Base-by-base conservation (phyloP, 1,140 invertebrate genomes). In the Gerris buenoi region DNA sequence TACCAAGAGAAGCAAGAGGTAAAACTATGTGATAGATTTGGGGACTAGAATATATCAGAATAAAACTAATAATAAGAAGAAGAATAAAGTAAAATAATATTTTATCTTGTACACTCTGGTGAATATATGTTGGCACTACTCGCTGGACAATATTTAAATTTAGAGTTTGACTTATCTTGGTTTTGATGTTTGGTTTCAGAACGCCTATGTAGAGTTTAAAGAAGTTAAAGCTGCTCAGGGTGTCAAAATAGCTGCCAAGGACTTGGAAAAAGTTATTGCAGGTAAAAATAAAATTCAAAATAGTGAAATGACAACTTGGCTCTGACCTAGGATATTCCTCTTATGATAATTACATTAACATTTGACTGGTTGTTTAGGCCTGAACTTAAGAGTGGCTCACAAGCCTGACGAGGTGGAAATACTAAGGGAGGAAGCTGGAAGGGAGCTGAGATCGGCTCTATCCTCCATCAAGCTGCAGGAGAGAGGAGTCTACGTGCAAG, bases 241-340 rank as follows among this genome's bases (percentile, higher is more conserved):
- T 69, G 93, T 99, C 0, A 99, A 99, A 82, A 94, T 99, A 68
- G 93, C 95, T 13, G 93, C 89, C 0, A 98, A 98, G 76, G 95
- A 98, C 77, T 79, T 99, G 65, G 97, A 99, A 75, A 98, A 98
- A 77, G 91, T 95, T 0, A 91, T 99, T 71, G 96, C 97, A 46
- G 89, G 89, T 75, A 75, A 13, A 56, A 14, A 22, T 2, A n/a
- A 25, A 26, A 56, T 56, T n/a, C n/a, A n/a, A n/a, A n/a, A n/a
- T n/a, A n/a, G n/a, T n/a, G n/a, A n/a, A n/a, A n/a, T n/a, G n/a
- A n/a, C n/a, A n/a, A n/a, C n/a, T n/a, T n/a, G n/a, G n/a, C n/a
- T n/a, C n/a, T n/a, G n/a, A n/a, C n/a, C n/a, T n/a, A n/a, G n/a
- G n/a, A n/a, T n/a, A n/a, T n/a, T n/a, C n/a, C n/a, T n/a, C n/a